Conservation (phyloP, 2,113 vertebrate genomes). For the Myrmophylax atrothorax region DNA sequence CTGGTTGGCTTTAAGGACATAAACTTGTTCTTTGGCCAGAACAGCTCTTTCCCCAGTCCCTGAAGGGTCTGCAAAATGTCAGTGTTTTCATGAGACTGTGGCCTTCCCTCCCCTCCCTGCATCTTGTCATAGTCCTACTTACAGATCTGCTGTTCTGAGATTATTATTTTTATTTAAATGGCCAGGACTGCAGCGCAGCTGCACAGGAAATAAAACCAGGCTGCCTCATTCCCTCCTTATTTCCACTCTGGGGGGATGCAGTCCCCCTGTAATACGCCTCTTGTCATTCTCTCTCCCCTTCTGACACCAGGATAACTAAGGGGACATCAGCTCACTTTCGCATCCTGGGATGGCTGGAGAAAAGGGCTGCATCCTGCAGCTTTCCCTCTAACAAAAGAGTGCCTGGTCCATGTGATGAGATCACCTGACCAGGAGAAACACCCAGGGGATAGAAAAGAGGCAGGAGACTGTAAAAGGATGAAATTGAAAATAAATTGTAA, state of each 20-base stretch:
- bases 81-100: slow-evolving; percentile 17
- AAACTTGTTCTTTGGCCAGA: slow-evolving; percentile 15
- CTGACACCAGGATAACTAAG: neutral
- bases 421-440: neutral
- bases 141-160: slow-evolving; percentile 39
- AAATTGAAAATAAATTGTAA: neutral
- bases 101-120: neutral
- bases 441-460: neutral
- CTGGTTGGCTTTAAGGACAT: neutral
- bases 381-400: neutral
- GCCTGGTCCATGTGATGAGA: neutral
- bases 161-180: slow-evolving; percentile 47
- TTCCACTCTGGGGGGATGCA: neutral
- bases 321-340: neutral
- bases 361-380: neutral
- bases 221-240: neutral
- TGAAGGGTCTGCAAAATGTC: slow-evolving; percentile 33
- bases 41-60: neutral
- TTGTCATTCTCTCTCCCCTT: neutral
- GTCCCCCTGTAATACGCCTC: neutral
- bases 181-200: neutral
- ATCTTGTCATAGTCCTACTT: slow-evolving; percentile 1
- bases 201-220: slow-evolving; percentile 56
- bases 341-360: neutral
- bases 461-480: neutral